A percentile compares a stretch with the other conserved stretches of the same genome.
phyloP scores from a whole-genome alignment of 2,797 vertebrate species.

The Halcyon chelicuti region DNA sequence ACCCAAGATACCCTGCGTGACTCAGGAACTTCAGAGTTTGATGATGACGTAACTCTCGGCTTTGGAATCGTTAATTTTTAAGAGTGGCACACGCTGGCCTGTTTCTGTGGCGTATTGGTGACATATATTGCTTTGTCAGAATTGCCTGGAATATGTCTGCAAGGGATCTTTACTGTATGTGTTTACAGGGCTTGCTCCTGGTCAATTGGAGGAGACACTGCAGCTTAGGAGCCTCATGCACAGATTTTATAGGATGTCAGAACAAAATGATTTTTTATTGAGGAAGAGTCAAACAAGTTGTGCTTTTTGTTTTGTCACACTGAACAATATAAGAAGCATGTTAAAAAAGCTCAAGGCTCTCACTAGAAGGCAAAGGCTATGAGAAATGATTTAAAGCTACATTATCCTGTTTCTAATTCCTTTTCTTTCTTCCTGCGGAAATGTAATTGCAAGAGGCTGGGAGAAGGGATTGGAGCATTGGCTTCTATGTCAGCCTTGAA shows the following conservation, averaged over 20 bases:
- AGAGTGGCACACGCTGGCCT: neutral
- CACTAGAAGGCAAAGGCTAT: slow-evolving; percentile 70
- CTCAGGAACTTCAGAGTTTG: neutral
- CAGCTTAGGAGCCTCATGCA: slow-evolving; percentile 50
- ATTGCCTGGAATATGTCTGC: neutral
- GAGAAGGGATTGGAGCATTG: slow-evolving; percentile 71
- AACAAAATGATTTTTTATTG: slow-evolving; percentile 80
- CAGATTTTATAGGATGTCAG: slow-evolving; percentile 76
- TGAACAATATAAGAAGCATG: slow-evolving; percentile 74
- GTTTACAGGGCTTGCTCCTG: slow-evolving; percentile 47
- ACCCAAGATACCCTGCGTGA: neutral
- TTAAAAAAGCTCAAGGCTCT: slow-evolving; percentile 70
- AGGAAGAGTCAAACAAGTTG: slow-evolving; percentile 72
- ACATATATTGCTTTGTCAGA: neutral
- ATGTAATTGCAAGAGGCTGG: slow-evolving; percentile 83
- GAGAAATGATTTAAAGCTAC: slow-evolving; percentile 85
- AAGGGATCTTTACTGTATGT: slow-evolving; percentile 27
- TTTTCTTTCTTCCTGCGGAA: slow-evolving; percentile 88
- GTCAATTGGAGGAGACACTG: slow-evolving; percentile 67
- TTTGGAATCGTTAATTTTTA: neutral
- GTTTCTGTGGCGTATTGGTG: fast-evolving
- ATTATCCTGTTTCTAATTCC: slow-evolving; percentile 89
- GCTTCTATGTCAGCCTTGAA: slow-evolving; percentile 82
- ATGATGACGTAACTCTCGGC: neutral
- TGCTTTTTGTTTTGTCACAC: slow-evolving; percentile 81